Conservation (phyloP, 2,113 vertebrate species). For the Cariama cristata region DNA sequence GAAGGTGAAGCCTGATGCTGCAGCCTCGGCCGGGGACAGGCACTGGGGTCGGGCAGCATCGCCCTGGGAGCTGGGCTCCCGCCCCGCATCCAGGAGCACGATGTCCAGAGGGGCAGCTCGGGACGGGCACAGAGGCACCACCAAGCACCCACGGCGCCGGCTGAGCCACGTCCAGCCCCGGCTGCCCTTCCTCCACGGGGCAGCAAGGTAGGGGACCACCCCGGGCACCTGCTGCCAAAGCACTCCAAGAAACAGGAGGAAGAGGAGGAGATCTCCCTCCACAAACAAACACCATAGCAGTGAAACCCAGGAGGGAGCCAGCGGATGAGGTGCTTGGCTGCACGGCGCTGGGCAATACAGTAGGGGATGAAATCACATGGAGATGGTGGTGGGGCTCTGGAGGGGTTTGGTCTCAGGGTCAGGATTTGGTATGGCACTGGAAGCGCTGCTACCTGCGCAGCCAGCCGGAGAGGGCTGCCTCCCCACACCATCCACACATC, state of each 20-base stretch:
- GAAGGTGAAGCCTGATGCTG: accelerated
- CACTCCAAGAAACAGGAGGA: accelerated
- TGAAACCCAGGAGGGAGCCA: accelerated
- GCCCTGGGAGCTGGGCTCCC: neutral
- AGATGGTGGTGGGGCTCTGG: neutral
- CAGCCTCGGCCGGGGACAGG: neutral
- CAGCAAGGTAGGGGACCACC: accelerated
- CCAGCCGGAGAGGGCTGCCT: neutral
- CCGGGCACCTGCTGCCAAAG: accelerated
- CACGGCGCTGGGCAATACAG: accelerated
- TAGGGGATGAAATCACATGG: accelerated
- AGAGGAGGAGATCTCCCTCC: neutral
- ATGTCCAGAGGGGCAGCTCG: accelerated
- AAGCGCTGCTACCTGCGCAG: accelerated
- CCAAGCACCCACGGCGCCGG: accelerated
- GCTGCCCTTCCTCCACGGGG: neutral
- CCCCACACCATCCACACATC: accelerated
- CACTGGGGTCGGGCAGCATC: accelerated
- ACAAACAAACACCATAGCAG: accelerated
- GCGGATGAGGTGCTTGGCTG: accelerated
- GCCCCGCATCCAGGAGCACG: accelerated
- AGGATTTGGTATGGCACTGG: neutral
- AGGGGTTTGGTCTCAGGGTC: neutral
- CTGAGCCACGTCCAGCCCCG: accelerated
- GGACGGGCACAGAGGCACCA: accelerated